Percentiles rank a stretch among this genome's conserved stretches.
These are phyloP conservation scores for Agrenia bidenticulata DNA, from an alignment of 2,888 invertebrate species.

Conservation along the genomic window DNA sequence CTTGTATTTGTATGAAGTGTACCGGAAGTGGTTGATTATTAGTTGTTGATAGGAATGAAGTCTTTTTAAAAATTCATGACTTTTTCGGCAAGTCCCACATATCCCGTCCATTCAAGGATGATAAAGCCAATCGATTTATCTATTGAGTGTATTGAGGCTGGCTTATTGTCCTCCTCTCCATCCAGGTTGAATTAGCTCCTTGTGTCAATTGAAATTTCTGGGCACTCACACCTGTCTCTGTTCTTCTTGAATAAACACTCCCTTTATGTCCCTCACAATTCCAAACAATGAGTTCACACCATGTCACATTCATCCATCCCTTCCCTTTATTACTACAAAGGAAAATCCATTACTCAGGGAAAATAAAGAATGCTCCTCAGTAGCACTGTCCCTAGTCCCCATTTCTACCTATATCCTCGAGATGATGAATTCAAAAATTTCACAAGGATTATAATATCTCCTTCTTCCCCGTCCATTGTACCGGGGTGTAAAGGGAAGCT, in stretches of 20 bases:
- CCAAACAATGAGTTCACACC: conserved; percentile 13
- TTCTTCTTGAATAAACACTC: conserved; percentile 20
- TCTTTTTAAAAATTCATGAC: conserved; percentile 41
- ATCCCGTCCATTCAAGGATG: conserved; percentile 23
- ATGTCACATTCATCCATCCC: neutral
- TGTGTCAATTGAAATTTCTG: conserved; percentile 21
- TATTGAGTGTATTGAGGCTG: neutral
- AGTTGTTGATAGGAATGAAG: conserved; percentile 37
- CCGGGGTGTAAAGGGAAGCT: no score
- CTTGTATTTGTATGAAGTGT: no score
- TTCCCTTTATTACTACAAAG: neutral
- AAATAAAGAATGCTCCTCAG: neutral
- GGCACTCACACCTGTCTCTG: conserved; percentile 20
- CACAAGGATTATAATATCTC: no score
- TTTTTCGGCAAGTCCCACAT: conserved; percentile 27
- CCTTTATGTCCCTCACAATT: neutral
- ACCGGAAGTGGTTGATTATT: conserved; percentile 19
- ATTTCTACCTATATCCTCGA: no score
- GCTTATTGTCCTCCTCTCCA: neutral
- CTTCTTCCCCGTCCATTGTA: no score
- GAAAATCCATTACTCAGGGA: neutral
- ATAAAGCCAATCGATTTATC: conserved; percentile 12
- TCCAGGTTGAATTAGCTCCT: conserved; percentile 15
- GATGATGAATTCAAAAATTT: no score
- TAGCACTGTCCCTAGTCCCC: no score